Conservation (phyloP, 2,113 vertebrate species). For the Catharus fuscescens region DNA sequence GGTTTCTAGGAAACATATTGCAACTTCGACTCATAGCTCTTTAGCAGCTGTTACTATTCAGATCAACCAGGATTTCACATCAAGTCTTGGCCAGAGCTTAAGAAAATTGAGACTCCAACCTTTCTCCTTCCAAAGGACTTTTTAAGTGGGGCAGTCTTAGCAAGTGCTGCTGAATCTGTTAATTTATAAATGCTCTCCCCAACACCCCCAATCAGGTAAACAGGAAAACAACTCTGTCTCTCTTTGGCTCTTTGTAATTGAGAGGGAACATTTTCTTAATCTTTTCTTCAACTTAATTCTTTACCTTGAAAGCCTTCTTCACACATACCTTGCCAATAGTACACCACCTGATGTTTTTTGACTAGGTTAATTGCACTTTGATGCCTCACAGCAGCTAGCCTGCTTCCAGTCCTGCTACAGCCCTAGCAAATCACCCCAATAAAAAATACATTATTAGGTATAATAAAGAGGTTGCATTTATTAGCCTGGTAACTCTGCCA, state of each 20-base stretch:
- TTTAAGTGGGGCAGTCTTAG: not conserved
- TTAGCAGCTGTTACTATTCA: slow-evolving; percentile 23
- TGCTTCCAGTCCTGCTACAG: not conserved
- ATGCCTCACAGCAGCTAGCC: not conserved
- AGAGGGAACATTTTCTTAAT: not conserved
- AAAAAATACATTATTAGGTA: not conserved
- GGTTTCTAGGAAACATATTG: slow-evolving; percentile 36
- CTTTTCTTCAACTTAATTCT: not conserved
- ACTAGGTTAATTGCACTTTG: not conserved
- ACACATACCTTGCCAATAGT: rapidly evolving
- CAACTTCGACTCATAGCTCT: not conserved
- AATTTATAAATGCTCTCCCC: rapidly evolving
- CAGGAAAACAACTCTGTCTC: not conserved
- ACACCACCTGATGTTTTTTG: not conserved
- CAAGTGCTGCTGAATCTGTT: not conserved
- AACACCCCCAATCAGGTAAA: rapidly evolving
- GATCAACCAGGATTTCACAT: not conserved
- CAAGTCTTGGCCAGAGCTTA: not conserved
- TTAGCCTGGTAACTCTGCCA: not conserved
- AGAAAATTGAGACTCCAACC: not conserved
- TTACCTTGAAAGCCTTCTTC: not conserved
- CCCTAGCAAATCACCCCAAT: not conserved
- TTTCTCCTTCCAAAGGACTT: not conserved
- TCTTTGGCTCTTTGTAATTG: not conserved
- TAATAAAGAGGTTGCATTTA: not conserved